Base-by-base conservation (phyloP, 53 echinoderm and acorn worm species). In the Luidia sarsii region DNA sequence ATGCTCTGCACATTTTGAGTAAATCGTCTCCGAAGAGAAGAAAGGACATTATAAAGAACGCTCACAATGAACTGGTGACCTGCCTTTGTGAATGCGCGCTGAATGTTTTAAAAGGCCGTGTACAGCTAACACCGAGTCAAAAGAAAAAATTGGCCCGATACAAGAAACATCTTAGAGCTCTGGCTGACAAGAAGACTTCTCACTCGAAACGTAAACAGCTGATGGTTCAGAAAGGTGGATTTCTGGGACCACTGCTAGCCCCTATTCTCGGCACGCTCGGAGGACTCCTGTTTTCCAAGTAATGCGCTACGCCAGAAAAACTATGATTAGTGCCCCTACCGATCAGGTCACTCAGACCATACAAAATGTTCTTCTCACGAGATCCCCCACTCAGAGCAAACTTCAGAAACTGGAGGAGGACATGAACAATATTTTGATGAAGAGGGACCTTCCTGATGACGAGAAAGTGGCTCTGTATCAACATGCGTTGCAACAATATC, bases 41-140 rank as follows among this genome's bases (percentile, higher is more conserved):
- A 34, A 87, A 87, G 48, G 81, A 54, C 6, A 64, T 63, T 52
- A n/a, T 87, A 45, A 57, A 73, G 33, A 71, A 84, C 3, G 89
- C 84, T 0, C 62, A 84, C 38, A 68, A 63, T 28, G 69, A 64
- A 1, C 59, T 71, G 4, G 33, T 84, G 5, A 89, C 45, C 31
- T 63, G 79, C 6, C 10, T 89, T 0, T 89, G 79, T 39, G 84
- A 89, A 84, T 89, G 84, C 30, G 56, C 34, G 22, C 24, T 70
- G 31, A 84, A 84, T 50, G 61, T 84, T 21, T 59, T 51, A 70
- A 70, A 70, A 70, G 69, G 69, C 30, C n/a, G 32, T 21, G 80
- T 80, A 33, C 80, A 64, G 3, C 11, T 80, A 15, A 49, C 80
- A 16, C 20, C n/a, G 0, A 34, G 33, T 65, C 65, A 80, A 35